Conservation (phyloP, 2,888 invertebrate genomes). For the Lithophane leautieri region DNA sequence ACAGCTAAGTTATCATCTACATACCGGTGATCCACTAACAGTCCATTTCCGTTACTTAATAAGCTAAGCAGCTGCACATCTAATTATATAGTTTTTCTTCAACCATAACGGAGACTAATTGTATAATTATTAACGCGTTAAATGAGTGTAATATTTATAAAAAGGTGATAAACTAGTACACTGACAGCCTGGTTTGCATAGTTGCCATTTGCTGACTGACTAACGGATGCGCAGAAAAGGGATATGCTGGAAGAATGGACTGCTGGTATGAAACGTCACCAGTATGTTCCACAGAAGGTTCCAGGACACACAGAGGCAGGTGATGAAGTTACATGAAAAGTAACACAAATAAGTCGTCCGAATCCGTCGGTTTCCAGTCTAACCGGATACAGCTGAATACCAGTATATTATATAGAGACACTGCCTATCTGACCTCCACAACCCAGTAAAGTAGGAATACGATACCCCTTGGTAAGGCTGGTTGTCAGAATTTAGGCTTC, state of each 20-base stretch:
- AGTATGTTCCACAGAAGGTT: not conserved
- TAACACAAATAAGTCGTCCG: not conserved
- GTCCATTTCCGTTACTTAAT: constrained; percentile 24
- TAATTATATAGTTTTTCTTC: constrained; percentile 24
- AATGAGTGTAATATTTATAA: not conserved
- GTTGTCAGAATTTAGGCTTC: no score
- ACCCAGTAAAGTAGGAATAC: no score
- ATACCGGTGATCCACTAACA: constrained; percentile 13
- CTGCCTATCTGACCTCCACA: no score
- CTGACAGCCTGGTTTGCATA: not conserved
- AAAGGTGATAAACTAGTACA: no score
- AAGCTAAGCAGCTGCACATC: constrained; percentile 21
- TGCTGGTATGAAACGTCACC: not conserved
- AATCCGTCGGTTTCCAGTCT: no score
- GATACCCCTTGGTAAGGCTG: no score
- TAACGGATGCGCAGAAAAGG: no score
- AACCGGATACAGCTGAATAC: no score
- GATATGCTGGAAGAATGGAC: not conserved
- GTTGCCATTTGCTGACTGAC: not conserved
- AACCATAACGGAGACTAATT: constrained; percentile 36
- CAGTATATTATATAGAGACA: no score
- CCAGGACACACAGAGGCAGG: not conserved
- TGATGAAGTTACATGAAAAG: not conserved
- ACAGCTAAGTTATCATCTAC: constrained; percentile 17
- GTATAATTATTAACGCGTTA: not conserved